Evolutionary conservation across 2,888 invertebrate species (phyloP).

Genomic region (Dermolepida albohirtum): DNA sequence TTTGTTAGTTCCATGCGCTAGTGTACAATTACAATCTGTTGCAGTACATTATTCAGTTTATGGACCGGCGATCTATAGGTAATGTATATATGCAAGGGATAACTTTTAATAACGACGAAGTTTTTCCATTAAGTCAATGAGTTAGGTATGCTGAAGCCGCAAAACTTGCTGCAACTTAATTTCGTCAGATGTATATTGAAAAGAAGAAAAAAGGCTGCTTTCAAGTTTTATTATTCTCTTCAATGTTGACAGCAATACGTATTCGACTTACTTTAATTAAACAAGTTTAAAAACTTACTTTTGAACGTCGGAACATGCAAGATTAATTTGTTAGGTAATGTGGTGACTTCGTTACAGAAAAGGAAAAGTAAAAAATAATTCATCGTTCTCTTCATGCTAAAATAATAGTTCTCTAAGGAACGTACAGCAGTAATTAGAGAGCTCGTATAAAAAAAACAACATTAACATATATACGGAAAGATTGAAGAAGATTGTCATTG

Average conservation of each 20-base stretch:
- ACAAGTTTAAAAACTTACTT: constrained; percentile 27
- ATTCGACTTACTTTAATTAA: constrained; percentile 34
- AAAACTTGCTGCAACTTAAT: constrained; percentile 39
- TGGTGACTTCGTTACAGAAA: too few relatives aligned
- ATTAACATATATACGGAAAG: too few relatives aligned
- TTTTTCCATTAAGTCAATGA: constrained; percentile 62
- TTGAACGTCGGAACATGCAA: too few relatives aligned
- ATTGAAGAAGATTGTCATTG: too few relatives aligned
- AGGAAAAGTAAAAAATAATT: too few relatives aligned
- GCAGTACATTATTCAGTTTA: constrained; percentile 9
- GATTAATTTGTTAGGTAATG: too few relatives aligned
- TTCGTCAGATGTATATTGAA: constrained; percentile 39
- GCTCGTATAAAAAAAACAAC: too few relatives aligned
- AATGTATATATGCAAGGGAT: constrained; percentile 38
- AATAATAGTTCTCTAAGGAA: too few relatives aligned
- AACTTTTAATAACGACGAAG: constrained; percentile 62
- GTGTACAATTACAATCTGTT: constrained; percentile 7
- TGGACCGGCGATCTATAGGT: constrained; percentile 12
- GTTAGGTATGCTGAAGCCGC: constrained; percentile 47
- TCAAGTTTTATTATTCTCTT: constrained; percentile 31
- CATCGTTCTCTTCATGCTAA: too few relatives aligned
- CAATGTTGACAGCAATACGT: constrained; percentile 35
- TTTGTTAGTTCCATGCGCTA: neutral
- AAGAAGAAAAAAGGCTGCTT: constrained; percentile 10
- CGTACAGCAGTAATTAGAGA: too few relatives aligned